Conservation (phyloP, 2,888 invertebrate species). For the Syritta pipiens region DNA sequence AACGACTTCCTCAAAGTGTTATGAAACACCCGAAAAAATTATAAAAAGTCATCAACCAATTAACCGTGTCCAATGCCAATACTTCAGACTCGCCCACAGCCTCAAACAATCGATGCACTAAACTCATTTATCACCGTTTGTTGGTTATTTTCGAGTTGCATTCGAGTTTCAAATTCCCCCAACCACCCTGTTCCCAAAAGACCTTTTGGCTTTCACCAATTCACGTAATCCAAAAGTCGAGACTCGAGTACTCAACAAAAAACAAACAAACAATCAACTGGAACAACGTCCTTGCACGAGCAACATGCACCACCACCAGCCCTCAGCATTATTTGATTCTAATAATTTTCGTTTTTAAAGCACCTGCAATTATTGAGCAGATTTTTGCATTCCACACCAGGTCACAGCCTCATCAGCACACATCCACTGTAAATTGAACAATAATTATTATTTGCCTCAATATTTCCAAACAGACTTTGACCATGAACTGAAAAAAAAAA, state of each 20-base stretch:
- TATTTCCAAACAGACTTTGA: constrained; percentile 53
- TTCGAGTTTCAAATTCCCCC: constrained; percentile 3
- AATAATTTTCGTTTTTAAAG: too few relatives aligned
- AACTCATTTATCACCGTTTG: neutral
- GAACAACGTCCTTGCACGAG: neutral
- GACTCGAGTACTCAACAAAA: neutral
- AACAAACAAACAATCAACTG: neutral
- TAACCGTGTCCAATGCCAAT: neutral
- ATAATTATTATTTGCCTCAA: constrained; percentile 50
- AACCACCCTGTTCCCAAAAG: neutral
- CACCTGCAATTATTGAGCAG: too few relatives aligned
- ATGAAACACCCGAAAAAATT: too few relatives aligned
- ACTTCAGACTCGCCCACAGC: neutral
- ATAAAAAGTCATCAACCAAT: neutral
- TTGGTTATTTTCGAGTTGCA: neutral
- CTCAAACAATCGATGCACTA: neutral
- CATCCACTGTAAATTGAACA: constrained; percentile 47
- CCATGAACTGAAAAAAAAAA: constrained; percentile 53
- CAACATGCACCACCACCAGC: neutral
- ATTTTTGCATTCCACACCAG: too few relatives aligned
- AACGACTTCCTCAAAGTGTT: too few relatives aligned
- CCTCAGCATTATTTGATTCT: neutral
- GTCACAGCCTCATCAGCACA: neutral
- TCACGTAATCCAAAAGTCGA: neutral
- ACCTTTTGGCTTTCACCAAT: neutral